Conservation (phyloP, 1,140 invertebrate species). For the Diorhabda carinulata region DNA sequence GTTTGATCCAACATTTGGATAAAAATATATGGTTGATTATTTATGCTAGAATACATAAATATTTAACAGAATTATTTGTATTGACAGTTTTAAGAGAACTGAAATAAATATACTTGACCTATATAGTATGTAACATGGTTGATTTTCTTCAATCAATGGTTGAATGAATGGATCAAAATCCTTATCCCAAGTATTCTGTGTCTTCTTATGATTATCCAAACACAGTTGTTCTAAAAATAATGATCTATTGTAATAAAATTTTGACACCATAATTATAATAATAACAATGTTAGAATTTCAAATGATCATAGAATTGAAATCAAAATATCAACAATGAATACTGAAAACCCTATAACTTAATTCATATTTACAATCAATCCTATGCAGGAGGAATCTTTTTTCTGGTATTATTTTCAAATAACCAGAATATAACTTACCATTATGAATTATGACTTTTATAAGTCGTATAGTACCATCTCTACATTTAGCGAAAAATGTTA, state of each 20-base stretch:
- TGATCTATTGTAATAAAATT: slow-evolving; percentile 23
- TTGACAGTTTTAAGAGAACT: no score
- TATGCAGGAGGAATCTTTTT: no score
- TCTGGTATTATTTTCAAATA: no score
- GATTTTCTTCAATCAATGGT: slow-evolving; percentile 74
- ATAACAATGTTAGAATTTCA: no score
- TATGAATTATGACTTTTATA: slow-evolving; percentile 80
- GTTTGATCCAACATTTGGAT: no score
- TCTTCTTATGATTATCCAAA: slow-evolving; percentile 63
- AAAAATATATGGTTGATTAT: no score
- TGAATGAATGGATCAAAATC: slow-evolving; percentile 82
- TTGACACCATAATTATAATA: background rate
- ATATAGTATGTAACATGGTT: slow-evolving; percentile 92
- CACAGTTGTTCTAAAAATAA: slow-evolving; percentile 67
- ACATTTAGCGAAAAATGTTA: slow-evolving; percentile 78
- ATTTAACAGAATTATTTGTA: no score
- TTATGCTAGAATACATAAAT: no score
- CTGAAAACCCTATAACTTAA: no score
- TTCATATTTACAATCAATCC: no score
- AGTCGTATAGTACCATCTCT: slow-evolving; percentile 74
- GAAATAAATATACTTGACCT: slow-evolving; percentile 43
- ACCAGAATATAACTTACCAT: slow-evolving; percentile 59
- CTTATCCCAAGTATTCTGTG: slow-evolving; percentile 76
- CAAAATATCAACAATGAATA: no score
- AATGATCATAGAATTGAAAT: no score